Conservation (phyloP, 2,797 vertebrate genomes). For the Typhlichthys eigenmanni region DNA sequence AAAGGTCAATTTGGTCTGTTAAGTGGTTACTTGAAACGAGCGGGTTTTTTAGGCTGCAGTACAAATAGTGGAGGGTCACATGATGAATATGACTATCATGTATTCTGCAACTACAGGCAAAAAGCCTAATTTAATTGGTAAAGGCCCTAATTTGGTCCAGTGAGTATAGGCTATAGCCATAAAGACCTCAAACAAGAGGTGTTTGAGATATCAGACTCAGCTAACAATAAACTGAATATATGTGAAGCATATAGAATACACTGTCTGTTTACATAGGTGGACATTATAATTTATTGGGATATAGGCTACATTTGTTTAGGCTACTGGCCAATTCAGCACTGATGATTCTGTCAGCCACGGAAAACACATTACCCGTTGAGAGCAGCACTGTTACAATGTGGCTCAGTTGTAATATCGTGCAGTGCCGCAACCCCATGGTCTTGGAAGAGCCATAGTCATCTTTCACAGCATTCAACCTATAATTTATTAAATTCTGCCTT, state of each 20-base stretch:
- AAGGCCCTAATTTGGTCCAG: too few species aligned
- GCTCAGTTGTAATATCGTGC: too few species aligned
- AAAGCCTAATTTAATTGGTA: too few species aligned
- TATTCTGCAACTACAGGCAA: too few species aligned
- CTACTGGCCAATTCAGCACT: not conserved
- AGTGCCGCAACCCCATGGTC: too few species aligned
- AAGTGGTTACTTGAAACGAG: conserved; percentile 45
- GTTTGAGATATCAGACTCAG: too few species aligned
- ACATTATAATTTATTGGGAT: not conserved
- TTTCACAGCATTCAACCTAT: not conserved
- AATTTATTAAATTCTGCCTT: not conserved
- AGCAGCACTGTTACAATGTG: too few species aligned
- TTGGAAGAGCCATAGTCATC: not conserved
- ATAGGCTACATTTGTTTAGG: not conserved
- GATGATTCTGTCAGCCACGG: not conserved
- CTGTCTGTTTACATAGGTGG: not conserved
- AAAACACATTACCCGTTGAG: not conserved
- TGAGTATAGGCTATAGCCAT: too few species aligned
- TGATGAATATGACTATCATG: too few species aligned
- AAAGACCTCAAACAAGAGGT: too few species aligned
- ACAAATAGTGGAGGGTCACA: conserved; percentile 3
- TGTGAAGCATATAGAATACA: too few species aligned
- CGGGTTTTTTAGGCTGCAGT: conserved; percentile 20
- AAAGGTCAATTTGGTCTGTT: conserved; percentile 12
- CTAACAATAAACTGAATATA: too few species aligned